Evolutionary conservation across 1,140 invertebrate genomes (phyloP).

Genomic region (Drosophila tani): DNA sequence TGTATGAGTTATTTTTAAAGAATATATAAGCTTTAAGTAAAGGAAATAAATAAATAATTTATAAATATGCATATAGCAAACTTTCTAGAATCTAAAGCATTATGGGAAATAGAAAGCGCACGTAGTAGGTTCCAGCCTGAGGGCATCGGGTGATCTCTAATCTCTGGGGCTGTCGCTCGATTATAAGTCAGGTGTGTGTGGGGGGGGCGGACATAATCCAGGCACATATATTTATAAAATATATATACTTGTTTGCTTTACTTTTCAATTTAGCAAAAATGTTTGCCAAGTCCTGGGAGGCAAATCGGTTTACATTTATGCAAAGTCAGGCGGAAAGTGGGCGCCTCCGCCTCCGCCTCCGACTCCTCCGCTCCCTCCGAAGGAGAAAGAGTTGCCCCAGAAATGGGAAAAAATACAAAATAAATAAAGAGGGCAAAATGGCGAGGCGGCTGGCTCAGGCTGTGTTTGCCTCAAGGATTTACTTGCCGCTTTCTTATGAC

Average conservation of each 20-base stretch:
- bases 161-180: slow-evolving; percentile 29
- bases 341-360: background rate
- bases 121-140: too few species aligned
- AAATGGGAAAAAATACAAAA: slow-evolving; percentile 23
- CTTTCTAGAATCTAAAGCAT: too few species aligned
- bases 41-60: background rate
- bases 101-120: background rate
- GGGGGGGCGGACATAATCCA: slow-evolving; percentile 6
- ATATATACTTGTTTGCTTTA: slow-evolving; percentile 36
- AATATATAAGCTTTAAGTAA: background rate
- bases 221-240: background rate
- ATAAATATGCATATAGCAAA: too few species aligned
- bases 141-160: slow-evolving; percentile 14
- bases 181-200: slow-evolving; percentile 27
- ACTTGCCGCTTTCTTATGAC: slow-evolving; percentile 31
- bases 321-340: slow-evolving; percentile 45
- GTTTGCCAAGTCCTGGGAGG: slow-evolving; percentile 41
- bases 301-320: slow-evolving; percentile 44
- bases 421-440: slow-evolving; percentile 2
- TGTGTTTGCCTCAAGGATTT: slow-evolving; percentile 36
- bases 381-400: slow-evolving; percentile 35
- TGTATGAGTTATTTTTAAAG: too few species aligned
- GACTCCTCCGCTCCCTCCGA: too few species aligned
- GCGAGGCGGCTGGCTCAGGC: background rate
- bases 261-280: slow-evolving; percentile 51